Evolutionary conservation across 2,888 invertebrate species (phyloP), one percentile per base, ranked within the genome.

Genomic region (Dioctria linearis): DNA sequence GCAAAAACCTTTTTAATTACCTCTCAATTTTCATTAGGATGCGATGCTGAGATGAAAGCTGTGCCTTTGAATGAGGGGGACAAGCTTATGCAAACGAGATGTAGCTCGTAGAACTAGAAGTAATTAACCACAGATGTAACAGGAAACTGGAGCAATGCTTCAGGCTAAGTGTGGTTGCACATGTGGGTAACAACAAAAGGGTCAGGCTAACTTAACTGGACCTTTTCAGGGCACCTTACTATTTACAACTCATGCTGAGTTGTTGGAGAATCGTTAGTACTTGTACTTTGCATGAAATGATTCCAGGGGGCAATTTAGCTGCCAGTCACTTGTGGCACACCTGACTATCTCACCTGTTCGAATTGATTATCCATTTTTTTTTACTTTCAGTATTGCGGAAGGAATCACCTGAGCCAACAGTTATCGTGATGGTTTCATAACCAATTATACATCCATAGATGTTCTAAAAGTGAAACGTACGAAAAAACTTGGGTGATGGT

Each of bases 1-100:
- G 61, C 73, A 75, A 61, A 75, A 75, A 76, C 76, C 76, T 76
- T 76, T 76, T 76, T 76, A 76, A 76, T 76, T 76, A 76, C 76
- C 76, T 63, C 63, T 76, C 76, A 76, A 76, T 76, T 76, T 76
- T 76, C 76, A 76, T 76, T 76, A 76, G 76, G 63, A 76, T 76
- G 76, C 63, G 63, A 76, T 63, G 37, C 63, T 49, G 63, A 76
- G 76, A 63, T 76, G 61, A 43, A 76, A 76, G 43, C 57, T 9
- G 39, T n/a, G 57, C 57, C 42, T 40, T 73, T 54, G 57, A 42
- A 40, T 73, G 73, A 59, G 57, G 13, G 73, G 57, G 73, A 73
- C 54, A 54, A 59, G 76, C 63, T 76, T 76, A 63, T 76, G 76
- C 76, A 76, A 76, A 76, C 76, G 61, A 76, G 76, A 76, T 76